Evolutionary conservation across 64 coral and sea anemone species (phyloP).

Genomic region (Astreopora myriophthalma): DNA sequence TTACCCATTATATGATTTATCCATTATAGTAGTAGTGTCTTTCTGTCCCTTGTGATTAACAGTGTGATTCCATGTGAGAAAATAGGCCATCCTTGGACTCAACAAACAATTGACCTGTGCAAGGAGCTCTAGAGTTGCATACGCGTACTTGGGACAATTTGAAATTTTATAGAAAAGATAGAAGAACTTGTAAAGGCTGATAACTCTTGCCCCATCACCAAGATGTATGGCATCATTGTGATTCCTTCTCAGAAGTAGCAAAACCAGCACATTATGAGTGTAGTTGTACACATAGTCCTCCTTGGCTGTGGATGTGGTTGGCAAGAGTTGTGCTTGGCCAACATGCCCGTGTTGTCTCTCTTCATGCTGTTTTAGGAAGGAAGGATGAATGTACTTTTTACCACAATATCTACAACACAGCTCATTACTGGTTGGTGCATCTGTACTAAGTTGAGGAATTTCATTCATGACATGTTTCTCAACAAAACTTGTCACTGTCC

Average conservation of each 20-base stretch:
- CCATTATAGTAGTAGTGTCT: slow-evolving; percentile 61
- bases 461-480: slow-evolving; percentile 46
- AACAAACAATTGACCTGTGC: slow-evolving; percentile 71
- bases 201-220: slow-evolving; percentile 58
- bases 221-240: slow-evolving; percentile 74
- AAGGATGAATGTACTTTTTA: background rate
- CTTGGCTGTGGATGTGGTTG: background rate
- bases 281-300: slow-evolving; percentile 56
- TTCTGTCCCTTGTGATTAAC: slow-evolving; percentile 56
- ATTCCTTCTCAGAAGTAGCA: slow-evolving; percentile 43
- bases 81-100: slow-evolving; percentile 58
- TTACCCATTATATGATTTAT: slow-evolving; percentile 67
- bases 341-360: slow-evolving; percentile 8
- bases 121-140: slow-evolving; percentile 50
- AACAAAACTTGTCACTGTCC: slow-evolving; percentile 1
- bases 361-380: background rate
- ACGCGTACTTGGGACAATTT: slow-evolving; percentile 71
- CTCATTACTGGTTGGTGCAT: background rate
- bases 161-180: slow-evolving; percentile 56
- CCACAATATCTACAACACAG: slow-evolving; percentile 32
- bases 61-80: slow-evolving; percentile 60
- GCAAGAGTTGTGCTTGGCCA: no score
- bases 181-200: slow-evolving; percentile 76
- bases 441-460: background rate
- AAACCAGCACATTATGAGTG: slow-evolving; percentile 35